Evolutionary conservation across 2,797 vertebrate genomes (phyloP), one percentile per base, ranked within the genome.

Genomic region (Alosa sapidissima): DNA sequence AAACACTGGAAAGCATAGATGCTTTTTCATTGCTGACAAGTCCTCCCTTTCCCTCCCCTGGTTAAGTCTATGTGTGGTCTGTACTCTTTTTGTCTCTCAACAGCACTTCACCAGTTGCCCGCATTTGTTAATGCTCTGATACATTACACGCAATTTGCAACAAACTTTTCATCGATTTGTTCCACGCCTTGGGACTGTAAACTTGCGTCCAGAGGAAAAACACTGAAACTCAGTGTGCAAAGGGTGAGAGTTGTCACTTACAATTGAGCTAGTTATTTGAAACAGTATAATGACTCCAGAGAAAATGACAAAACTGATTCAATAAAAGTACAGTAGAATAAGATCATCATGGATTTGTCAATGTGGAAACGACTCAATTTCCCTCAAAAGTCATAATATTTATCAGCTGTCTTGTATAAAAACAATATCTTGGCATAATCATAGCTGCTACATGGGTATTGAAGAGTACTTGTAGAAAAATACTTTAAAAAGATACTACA

Each of bases 1-100:
- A 81, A 85, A 85, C 84, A 84, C 68, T 68, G 65, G 82, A 83
- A 87, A 81, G 55, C 51, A n/a, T 28, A 52, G 4, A 68, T 84
- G 83, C n/a, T 54, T 72, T n/a, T 87, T 62, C 60, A 55, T 87
- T 68, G 7, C 10, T 49, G n/a, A 68, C 36, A 24, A 28, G 28
- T 48, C 51, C 14, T 16, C 68, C 55, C 68, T 51, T 19, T 4
- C 68, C 16, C 68, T 4, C 1, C 3, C 19, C 28, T 72, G 48
- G 24, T 13, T 48, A 48, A 47, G 72, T 10, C 36, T 81, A 81
- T 49, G 2, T 81, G n/a, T 81, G 19, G 55, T 7, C n/a, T 62
- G 21, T 10, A 24, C 41, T 81, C 41, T 82, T 58, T 48, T 45
- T 58, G 41, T 47, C 8, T 41, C 72, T 36, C n/a, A 9, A 13